Evolutionary conservation across 2,888 invertebrate genomes (phyloP).

Genomic region (Ischnura elegans): DNA sequence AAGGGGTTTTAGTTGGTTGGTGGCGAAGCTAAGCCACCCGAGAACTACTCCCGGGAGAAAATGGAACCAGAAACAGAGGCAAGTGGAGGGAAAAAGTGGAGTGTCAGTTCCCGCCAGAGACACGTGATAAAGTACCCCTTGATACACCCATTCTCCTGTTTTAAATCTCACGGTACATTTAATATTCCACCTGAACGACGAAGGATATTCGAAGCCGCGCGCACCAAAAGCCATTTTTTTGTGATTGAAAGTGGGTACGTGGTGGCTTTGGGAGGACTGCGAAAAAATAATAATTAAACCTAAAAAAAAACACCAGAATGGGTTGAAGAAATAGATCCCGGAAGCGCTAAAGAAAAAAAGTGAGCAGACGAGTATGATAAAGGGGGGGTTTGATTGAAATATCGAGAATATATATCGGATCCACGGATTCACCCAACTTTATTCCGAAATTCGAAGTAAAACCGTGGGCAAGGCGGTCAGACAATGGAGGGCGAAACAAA

Average conservation of each 20-base stretch:
- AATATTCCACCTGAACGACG: background rate
- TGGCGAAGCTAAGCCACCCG: background rate
- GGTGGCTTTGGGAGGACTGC: background rate
- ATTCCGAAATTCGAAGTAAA: background rate
- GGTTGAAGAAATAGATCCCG: background rate
- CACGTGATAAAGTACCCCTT: background rate
- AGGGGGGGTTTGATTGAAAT: background rate
- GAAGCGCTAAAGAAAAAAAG: background rate
- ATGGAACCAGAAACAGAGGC: background rate
- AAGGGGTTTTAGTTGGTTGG: background rate
- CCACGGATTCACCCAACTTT: background rate
- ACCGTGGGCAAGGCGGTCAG: background rate
- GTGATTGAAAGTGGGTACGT: background rate
- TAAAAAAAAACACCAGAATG: background rate
- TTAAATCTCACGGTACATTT: background rate
- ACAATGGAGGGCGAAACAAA: background rate
- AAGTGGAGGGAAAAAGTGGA: background rate
- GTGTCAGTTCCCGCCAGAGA: background rate
- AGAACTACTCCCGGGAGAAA: background rate
- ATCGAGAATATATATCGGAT: background rate
- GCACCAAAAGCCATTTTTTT: background rate
- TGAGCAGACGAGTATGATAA: background rate
- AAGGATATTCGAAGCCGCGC: background rate
- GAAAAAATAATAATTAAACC: too few relatives aligned
- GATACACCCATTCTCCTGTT: background rate